phyloP scores from a whole-genome alignment of 2,797 vertebrate genomes.

The Enteromius mattozi region DNA sequence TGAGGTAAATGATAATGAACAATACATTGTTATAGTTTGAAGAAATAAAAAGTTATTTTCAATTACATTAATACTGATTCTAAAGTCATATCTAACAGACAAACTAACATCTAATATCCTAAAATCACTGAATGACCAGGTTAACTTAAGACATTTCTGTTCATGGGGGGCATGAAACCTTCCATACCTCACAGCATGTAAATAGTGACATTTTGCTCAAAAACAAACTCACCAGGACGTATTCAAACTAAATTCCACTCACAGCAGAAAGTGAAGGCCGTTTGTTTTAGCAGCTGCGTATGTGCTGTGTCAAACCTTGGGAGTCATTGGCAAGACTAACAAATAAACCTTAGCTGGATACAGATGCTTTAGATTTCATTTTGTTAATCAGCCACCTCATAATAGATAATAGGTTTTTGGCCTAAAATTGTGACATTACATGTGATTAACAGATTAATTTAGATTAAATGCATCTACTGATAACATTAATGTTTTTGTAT shows the following conservation, averaged over 20 bases:
- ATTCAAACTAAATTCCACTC: neutral
- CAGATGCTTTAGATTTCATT: neutral
- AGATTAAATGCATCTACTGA: neutral
- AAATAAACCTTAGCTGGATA: slow-evolving; percentile 22
- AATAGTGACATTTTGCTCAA: neutral
- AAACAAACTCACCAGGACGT: slow-evolving; percentile 5
- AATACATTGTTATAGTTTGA: no score
- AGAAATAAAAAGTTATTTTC: no score
- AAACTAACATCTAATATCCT: neutral
- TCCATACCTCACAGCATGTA: neutral
- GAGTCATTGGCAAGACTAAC: neutral
- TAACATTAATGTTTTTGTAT: no score
- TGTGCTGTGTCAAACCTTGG: neutral
- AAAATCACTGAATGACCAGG: neutral
- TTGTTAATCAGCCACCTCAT: neutral
- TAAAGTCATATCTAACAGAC: neutral
- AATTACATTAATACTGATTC: neutral
- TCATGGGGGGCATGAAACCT: neutral
- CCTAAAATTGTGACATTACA: neutral
- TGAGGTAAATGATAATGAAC: neutral
- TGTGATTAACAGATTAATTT: neutral
- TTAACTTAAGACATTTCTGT: neutral
- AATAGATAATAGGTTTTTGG: neutral
- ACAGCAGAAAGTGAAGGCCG: neutral
- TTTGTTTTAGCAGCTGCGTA: slow-evolving; percentile 32